Conservation (phyloP, 2,113 vertebrate genomes). For the Paratilapia polleni region DNA sequence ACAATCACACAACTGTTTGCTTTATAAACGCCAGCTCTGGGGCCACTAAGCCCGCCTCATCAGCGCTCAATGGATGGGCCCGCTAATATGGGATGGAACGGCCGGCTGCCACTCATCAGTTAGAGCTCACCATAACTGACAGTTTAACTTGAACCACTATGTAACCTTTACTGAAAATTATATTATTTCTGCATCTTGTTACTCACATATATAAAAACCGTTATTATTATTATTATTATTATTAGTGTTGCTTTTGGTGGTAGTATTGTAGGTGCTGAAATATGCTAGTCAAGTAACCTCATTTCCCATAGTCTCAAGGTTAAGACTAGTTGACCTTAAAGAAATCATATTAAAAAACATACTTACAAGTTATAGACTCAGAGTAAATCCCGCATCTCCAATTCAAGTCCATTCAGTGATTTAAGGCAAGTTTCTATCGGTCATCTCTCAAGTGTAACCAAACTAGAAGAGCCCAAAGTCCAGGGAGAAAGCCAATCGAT, state of each 20-base stretch:
- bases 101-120: slow-evolving; percentile 43
- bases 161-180: background rate
- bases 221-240: background rate
- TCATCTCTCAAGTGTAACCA: slow-evolving; percentile 13
- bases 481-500: slow-evolving; percentile 16
- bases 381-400: slow-evolving; percentile 57
- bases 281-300: background rate
- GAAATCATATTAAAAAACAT: slow-evolving; percentile 20
- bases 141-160: background rate
- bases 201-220: background rate
- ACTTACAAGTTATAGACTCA: slow-evolving; percentile 52
- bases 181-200: background rate
- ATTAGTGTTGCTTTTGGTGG: background rate
- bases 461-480: slow-evolving; percentile 47
- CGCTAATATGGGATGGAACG: slow-evolving; percentile 50
- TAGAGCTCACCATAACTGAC: background rate
- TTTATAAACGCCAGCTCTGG: slow-evolving; percentile 78
- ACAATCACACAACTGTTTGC: slow-evolving; percentile 90
- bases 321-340: background rate
- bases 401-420: slow-evolving; percentile 48
- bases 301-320: background rate
- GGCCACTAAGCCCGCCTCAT: slow-evolving; percentile 79
- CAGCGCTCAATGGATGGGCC: slow-evolving; percentile 73
- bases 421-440: slow-evolving; percentile 21
- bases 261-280: background rate